phyloP scores from a whole-genome alignment of 2,113 vertebrate species.

The Numida meleagris region DNA sequence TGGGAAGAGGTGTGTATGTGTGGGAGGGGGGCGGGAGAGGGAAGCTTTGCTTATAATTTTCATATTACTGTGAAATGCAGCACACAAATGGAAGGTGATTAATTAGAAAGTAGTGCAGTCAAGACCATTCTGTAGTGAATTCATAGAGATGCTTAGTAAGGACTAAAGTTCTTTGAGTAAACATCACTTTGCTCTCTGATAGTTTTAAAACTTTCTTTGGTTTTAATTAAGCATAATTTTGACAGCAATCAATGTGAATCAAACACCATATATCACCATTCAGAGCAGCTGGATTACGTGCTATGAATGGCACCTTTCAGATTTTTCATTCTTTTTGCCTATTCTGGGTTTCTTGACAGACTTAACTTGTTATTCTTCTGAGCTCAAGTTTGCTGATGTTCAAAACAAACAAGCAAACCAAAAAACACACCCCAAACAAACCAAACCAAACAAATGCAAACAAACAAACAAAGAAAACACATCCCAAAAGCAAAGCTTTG shows the following conservation, averaged over 20 bases:
- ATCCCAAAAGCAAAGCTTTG: not conserved
- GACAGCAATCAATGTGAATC: slow-evolving; percentile 1
- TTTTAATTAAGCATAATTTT: slow-evolving; percentile 47
- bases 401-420: not conserved
- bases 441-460: not conserved
- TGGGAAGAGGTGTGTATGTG: not conserved
- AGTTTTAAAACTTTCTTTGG: slow-evolving; percentile 24
- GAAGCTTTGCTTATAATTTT: not conserved
- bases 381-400: not conserved
- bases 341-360: not conserved
- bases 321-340: not conserved
- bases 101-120: not conserved
- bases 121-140: not conserved
- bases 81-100: not conserved
- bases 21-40: not conserved
- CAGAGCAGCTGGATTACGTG: not conserved
- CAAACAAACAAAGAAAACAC: not conserved
- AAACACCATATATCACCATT: not conserved
- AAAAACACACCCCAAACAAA: not conserved
- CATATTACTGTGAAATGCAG: not conserved
- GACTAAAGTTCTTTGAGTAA: slow-evolving; percentile 11
- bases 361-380: not conserved
- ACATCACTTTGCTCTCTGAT: not conserved
- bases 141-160: not conserved
- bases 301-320: not conserved